Evolutionary conservation across 30 jellyfish, hydroid and myxozoan species (phyloP).

Genomic region (Catostylus mosaicus): DNA sequence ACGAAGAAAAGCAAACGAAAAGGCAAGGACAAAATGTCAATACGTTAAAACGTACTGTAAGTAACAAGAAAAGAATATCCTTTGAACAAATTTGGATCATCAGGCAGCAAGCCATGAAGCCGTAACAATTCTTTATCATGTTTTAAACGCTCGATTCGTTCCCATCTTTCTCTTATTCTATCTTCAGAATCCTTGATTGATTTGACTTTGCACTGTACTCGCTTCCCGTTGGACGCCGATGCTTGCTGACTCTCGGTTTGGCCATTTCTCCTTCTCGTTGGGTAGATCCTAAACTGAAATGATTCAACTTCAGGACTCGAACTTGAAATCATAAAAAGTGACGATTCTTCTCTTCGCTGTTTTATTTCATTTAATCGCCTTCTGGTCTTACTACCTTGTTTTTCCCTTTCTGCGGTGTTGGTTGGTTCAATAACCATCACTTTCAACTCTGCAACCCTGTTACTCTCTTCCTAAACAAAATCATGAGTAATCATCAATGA

Average conservation of each 20-base stretch:
- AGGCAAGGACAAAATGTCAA: background rate
- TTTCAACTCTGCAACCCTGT: background rate
- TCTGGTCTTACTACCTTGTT: background rate
- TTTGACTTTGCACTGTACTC: background rate
- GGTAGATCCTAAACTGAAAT: background rate
- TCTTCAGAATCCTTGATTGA: background rate
- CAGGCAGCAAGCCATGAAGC: slow-evolving; percentile 23
- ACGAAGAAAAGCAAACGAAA: background rate
- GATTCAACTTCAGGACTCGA: background rate
- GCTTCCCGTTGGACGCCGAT: background rate
- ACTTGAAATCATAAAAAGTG: background rate
- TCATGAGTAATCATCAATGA: no score
- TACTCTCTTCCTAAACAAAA: background rate
- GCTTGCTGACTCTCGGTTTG: background rate
- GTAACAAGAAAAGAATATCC: slow-evolving; percentile 33
- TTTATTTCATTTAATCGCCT: background rate
- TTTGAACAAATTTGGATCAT: slow-evolving; percentile 10
- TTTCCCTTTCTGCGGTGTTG: background rate
- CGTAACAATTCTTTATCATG: background rate
- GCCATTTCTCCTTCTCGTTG: background rate
- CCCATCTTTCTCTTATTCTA: background rate
- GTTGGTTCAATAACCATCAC: background rate
- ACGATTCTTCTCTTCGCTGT: background rate
- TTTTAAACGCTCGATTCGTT: slow-evolving; percentile 2
- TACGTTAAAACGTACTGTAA: background rate